Percentiles rank a stretch among this genome's conserved stretches.
Conservation (phyloP, 1,140 invertebrate genomes). For the Diabrotica virgifera region DNA sequence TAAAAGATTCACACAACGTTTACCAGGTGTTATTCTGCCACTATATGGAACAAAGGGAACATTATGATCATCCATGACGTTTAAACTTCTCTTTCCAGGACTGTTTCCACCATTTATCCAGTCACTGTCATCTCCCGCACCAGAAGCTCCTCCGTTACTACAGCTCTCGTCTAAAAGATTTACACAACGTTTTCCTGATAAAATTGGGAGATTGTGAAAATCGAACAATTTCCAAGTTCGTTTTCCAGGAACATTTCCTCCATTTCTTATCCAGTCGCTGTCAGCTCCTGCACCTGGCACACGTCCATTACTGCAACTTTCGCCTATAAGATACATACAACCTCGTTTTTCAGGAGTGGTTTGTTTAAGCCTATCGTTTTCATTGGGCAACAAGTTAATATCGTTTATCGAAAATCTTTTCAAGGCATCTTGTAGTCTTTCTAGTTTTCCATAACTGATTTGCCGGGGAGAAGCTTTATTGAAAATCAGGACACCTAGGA, state of each 20-base stretch:
- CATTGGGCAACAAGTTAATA: background rate
- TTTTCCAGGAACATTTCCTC: background rate
- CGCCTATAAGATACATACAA: constrained; percentile 9
- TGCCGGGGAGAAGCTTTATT: background rate
- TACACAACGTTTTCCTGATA: constrained; percentile 6
- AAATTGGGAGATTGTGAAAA: background rate
- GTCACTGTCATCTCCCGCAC: constrained; percentile 20
- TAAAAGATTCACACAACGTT: constrained; percentile 26
- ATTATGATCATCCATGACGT: background rate
- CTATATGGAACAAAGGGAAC: background rate
- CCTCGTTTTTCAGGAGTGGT: constrained; percentile 4
- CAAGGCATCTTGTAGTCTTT: background rate
- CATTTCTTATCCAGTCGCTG: constrained; percentile 21
- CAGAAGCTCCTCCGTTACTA: constrained; percentile 8
- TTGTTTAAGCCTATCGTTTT: background rate
- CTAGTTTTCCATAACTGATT: background rate
- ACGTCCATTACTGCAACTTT: background rate
- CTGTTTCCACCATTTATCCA: constrained; percentile 18
- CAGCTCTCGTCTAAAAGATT: constrained; percentile 9
- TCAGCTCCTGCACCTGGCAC: constrained; percentile 23
- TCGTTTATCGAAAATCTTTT: background rate
- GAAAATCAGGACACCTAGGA: background rate
- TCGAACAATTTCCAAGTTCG: too few relatives aligned
- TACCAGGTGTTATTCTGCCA: constrained; percentile 6
- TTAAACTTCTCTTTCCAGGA: background rate